Evolutionary conservation across 2,113 vertebrate genomes (phyloP).

Genomic region (Pituophis catenifer): DNA sequence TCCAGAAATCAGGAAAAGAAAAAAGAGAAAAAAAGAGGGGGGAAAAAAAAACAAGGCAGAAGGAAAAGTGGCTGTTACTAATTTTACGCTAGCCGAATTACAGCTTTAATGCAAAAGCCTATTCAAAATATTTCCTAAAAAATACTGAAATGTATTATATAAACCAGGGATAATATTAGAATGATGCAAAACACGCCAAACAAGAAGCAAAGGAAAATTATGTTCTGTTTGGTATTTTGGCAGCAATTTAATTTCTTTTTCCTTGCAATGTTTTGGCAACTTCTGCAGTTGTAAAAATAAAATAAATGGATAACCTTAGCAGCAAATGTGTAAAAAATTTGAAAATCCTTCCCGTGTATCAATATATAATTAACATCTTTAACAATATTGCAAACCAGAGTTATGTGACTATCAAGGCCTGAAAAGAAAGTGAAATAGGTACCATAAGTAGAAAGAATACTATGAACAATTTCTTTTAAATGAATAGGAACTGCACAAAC

Average conservation of each 20-base stretch:
- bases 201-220: neutral
- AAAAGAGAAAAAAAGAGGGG: too few species aligned
- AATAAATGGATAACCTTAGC: neutral
- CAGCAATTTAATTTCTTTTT: neutral
- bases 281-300: neutral
- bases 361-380: neutral
- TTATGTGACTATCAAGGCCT: neutral
- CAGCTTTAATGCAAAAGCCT: neutral
- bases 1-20: conserved; percentile 2
- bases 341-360: neutral
- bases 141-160: neutral
- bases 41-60: neutral
- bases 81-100: neutral
- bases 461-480: neutral
- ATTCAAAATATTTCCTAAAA: neutral
- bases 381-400: neutral
- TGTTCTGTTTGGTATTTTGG: neutral
- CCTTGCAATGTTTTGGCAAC: neutral
- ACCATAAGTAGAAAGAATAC: too few species aligned
- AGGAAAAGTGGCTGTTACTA: neutral
- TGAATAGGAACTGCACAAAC: neutral
- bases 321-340: neutral
- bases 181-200: neutral
- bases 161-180: neutral
- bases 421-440: neutral